Evolutionary conservation across 2,797 vertebrate genomes (phyloP).

Genomic region (Octomys mimax): DNA sequence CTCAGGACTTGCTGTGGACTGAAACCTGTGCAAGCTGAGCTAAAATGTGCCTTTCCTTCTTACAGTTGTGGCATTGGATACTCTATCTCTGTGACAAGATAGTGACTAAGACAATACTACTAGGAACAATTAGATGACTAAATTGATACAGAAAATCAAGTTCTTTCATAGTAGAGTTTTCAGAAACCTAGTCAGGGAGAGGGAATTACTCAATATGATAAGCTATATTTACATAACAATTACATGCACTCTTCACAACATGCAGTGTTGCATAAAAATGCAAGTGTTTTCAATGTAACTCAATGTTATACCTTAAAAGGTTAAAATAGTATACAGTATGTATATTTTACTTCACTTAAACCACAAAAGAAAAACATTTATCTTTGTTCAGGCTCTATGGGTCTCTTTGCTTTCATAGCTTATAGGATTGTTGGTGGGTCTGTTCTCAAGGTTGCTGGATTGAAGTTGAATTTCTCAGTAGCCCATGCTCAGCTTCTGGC

Average conservation of each 20-base stretch:
- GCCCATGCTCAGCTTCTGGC: background rate
- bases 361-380: background rate
- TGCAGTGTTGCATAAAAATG: background rate
- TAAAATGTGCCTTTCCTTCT: background rate
- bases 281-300: background rate
- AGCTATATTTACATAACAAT: background rate
- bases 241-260: background rate
- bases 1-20: background rate
- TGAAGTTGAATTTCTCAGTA: background rate
- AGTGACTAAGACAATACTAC: background rate
- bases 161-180: background rate
- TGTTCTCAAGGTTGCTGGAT: background rate
- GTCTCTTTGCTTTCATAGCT: background rate
- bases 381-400: background rate
- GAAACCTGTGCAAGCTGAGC: background rate
- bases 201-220: background rate
- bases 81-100: background rate
- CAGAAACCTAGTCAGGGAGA: background rate
- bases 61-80: background rate
- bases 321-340: background rate
- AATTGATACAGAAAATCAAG: background rate
- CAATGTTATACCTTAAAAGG: background rate
- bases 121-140: background rate
- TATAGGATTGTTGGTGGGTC: accelerated
- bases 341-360: background rate